phyloP scores from a whole-genome alignment of 1,140 invertebrate genomes.

The Mercenaria mercenaria region DNA sequence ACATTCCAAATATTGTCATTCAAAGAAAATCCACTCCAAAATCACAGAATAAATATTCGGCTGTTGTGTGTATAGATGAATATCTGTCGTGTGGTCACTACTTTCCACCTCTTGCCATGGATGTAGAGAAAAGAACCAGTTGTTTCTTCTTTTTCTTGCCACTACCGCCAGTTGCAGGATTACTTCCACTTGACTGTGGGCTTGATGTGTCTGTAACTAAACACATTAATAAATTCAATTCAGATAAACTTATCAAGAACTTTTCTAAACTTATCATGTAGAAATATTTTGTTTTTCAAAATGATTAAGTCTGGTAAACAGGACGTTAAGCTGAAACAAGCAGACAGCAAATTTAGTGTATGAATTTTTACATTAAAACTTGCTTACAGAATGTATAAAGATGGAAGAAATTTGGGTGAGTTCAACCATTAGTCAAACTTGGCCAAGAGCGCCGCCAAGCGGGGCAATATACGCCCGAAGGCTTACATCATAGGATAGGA shows the following conservation, averaged over 20 bases:
- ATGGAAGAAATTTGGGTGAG: no score
- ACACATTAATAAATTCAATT: not conserved
- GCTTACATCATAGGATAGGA: no score
- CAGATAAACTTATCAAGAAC: not conserved
- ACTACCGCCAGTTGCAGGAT: not conserved
- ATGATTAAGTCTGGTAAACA: no score
- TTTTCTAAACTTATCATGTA: no score
- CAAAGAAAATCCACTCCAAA: not conserved
- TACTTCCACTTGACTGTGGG: constrained; percentile 11
- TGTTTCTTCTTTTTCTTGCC: constrained; percentile 68
- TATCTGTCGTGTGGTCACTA: not conserved
- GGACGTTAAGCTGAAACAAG: no score
- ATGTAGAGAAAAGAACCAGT: constrained; percentile 60
- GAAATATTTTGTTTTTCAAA: no score
- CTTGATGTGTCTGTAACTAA: not conserved
- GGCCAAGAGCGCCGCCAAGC: no score
- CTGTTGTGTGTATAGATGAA: not conserved
- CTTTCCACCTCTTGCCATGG: constrained; percentile 60
- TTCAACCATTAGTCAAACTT: no score
- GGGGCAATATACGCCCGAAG: no score
- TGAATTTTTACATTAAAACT: no score
- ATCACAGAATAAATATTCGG: not conserved
- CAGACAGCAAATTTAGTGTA: no score
- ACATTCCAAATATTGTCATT: not conserved
- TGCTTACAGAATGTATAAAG: no score